Conservation (phyloP, 2,113 vertebrate genomes). For the Penelope pileata region DNA sequence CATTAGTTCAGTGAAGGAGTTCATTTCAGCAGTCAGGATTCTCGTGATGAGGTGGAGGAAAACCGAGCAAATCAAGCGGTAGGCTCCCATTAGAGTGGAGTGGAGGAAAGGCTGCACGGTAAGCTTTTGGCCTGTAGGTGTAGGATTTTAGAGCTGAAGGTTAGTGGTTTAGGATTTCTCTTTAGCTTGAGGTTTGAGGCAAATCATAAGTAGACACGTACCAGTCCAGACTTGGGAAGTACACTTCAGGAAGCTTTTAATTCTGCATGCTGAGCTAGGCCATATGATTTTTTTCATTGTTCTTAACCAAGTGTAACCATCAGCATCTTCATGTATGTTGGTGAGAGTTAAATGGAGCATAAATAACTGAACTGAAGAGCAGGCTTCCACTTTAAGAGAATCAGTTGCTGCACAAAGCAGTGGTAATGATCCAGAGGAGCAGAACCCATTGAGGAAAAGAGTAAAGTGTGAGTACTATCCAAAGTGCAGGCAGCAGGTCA, state of each 20-base stretch:
- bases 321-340: not conserved
- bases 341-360: slow-evolving; percentile 43
- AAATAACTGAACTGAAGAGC: not conserved
- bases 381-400: not conserved
- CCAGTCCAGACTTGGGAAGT: not conserved
- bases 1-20: slow-evolving; percentile 70
- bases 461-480: slow-evolving; percentile 22
- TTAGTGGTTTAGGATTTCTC: slow-evolving; percentile 10
- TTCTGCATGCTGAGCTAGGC: not conserved
- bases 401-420: not conserved
- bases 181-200: slow-evolving; percentile 13
- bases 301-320: slow-evolving; percentile 2
- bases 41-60: slow-evolving; percentile 34
- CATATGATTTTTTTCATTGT: not conserved
- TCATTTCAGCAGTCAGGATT: slow-evolving; percentile 45
- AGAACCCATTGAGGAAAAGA: not conserved
- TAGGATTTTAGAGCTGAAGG: too few species aligned
- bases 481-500: slow-evolving; percentile 30
- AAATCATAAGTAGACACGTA: not conserved
- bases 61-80: not conserved
- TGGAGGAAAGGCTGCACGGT: not conserved
- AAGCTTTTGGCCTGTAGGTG: slow-evolving; percentile 19
- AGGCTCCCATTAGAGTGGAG: not conserved
- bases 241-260: not conserved
- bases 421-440: slow-evolving; percentile 36